Percentiles rank a stretch among this genome's conserved stretches.
Evolutionary conservation across 2,113 vertebrate genomes (phyloP).

Genomic region (Otocyon megalotis): DNA sequence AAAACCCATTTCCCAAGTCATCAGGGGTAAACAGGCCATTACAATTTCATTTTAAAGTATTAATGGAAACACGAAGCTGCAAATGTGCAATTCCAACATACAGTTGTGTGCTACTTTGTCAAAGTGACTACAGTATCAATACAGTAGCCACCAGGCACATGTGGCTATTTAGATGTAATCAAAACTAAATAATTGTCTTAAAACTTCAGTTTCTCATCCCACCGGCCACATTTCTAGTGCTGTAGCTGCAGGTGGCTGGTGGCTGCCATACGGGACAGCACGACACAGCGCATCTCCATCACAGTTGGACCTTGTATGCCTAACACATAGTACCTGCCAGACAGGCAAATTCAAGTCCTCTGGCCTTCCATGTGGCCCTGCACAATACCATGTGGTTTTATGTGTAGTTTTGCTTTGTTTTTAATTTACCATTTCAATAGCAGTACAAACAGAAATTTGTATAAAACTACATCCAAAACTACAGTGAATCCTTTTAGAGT

Average conservation of each 20-base stretch:
- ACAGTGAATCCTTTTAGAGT: not conserved
- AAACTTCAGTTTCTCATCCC: not conserved
- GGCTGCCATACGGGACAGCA: not conserved
- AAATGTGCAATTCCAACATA: not conserved
- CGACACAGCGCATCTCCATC: not conserved
- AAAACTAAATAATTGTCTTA: not conserved
- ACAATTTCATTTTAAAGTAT: not conserved
- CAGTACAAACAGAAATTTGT: not conserved
- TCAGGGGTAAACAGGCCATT: not conserved
- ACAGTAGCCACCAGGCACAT: not conserved
- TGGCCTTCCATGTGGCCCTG: not conserved
- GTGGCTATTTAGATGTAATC: not conserved
- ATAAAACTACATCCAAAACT: constrained; percentile 19
- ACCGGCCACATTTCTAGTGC: not conserved
- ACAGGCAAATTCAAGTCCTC: not conserved
- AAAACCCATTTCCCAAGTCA: not conserved
- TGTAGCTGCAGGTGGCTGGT: not conserved
- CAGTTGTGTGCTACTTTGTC: not conserved
- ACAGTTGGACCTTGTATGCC: not conserved
- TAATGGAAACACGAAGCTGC: not conserved
- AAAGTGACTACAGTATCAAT: not conserved
- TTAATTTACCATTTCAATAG: not conserved
- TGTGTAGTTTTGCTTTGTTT: not conserved
- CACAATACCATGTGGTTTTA: not conserved
- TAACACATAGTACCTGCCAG: not conserved